phyloP scores from a whole-genome alignment of 1,140 invertebrate species.

The Mycetomoellerius zeteki region DNA sequence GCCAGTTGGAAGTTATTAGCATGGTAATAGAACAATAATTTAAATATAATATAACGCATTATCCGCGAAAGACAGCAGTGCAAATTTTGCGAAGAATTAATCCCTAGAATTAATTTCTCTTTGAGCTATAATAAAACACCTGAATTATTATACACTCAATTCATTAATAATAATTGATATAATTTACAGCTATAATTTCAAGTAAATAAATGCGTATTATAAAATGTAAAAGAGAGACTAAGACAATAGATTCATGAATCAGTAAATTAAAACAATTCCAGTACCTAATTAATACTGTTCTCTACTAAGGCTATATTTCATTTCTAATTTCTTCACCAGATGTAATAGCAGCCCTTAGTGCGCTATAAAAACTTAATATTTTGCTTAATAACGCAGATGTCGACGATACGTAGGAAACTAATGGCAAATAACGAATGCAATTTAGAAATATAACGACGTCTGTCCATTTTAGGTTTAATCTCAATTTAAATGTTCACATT shows the following conservation, averaged over 20 bases:
- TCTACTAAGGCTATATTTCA: slow-evolving; percentile 15
- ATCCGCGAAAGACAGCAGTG: slow-evolving; percentile 8
- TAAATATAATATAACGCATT: neutral
- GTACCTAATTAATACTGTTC: slow-evolving; percentile 53
- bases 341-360: slow-evolving; percentile 50
- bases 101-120: slow-evolving; percentile 15
- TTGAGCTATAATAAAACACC: neutral
- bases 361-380: slow-evolving; percentile 62
- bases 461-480: slow-evolving; percentile 45
- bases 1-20: slow-evolving; percentile 45
- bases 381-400: slow-evolving; percentile 59
- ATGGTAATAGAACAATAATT: slow-evolving; percentile 50
- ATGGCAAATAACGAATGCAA: slow-evolving; percentile 61
- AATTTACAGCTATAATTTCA: neutral
- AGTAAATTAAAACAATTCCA: slow-evolving; percentile 38
- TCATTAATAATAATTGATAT: slow-evolving; percentile 10
- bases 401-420: slow-evolving; percentile 48
- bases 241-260: slow-evolving; percentile 16
- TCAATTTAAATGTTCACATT: slow-evolving; percentile 39
- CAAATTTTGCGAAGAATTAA: neutral
- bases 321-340: slow-evolving; percentile 55
- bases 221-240: slow-evolving; percentile 18
- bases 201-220: slow-evolving; percentile 30
- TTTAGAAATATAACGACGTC: slow-evolving; percentile 37
- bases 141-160: neutral